Evolutionary conservation across 2,797 vertebrate genomes (phyloP).

Genomic region (Eulemur coronatus): DNA sequence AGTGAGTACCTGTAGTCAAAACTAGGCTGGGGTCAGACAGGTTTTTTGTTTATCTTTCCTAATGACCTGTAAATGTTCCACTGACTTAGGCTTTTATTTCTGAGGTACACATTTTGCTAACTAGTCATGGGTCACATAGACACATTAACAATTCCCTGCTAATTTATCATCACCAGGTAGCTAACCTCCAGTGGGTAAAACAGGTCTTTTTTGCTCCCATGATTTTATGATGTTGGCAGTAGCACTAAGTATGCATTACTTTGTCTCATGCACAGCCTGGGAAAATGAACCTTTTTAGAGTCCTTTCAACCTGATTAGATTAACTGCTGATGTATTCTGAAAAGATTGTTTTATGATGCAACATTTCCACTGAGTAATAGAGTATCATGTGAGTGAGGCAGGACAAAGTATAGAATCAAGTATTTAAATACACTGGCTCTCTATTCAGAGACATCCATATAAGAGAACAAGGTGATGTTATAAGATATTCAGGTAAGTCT

Average conservation of each 20-base stretch:
- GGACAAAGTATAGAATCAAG: not conserved
- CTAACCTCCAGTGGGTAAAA: not conserved
- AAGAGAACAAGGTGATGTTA: not conserved
- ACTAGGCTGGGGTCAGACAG: not conserved
- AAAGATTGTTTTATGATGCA: constrained; percentile 64
- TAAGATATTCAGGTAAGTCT: not conserved
- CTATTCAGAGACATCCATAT: not conserved
- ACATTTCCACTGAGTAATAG: constrained; percentile 42
- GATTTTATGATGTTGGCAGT: not conserved
- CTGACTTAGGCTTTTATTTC: constrained; percentile 28
- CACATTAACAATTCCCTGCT: not conserved
- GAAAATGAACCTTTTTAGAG: not conserved
- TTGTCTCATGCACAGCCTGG: constrained; percentile 55
- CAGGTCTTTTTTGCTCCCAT: not conserved
- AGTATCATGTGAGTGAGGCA: not conserved
- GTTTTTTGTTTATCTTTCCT: constrained; percentile 4
- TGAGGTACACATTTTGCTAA: constrained; percentile 49
- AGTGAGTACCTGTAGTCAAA: not conserved
- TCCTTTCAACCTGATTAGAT: constrained; percentile 61
- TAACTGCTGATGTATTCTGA: constrained; percentile 61
- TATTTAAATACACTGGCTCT: not conserved
- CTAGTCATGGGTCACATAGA: not conserved
- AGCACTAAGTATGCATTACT: not conserved
- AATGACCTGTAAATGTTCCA: not conserved
- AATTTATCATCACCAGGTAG: not conserved